phyloP scores from a whole-genome alignment of 1,140 invertebrate species.

The Periplaneta americana region DNA sequence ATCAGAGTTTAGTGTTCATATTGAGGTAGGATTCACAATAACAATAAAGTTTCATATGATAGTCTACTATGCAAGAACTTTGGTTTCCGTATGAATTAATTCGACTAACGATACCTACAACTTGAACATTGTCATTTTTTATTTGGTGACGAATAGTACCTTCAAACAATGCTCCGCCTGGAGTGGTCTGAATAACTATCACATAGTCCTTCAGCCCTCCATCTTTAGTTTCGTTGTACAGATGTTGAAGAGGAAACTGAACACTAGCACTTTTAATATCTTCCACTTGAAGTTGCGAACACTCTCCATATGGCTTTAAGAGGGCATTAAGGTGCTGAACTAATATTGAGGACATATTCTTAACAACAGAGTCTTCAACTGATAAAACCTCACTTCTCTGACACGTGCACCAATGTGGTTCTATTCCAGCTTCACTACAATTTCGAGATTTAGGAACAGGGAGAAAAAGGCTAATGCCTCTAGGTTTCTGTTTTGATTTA shows the following conservation, averaged over 20 bases:
- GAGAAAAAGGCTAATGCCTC: constrained; percentile 71
- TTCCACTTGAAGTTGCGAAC: constrained; percentile 43
- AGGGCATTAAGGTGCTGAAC: constrained; percentile 57
- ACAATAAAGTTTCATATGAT: constrained; percentile 70
- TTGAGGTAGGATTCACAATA: constrained; percentile 46
- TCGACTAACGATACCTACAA: constrained; percentile 64
- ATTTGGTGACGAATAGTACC: constrained; percentile 49
- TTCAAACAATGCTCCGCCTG: constrained; percentile 72
- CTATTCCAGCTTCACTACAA: constrained; percentile 67
- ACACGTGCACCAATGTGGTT: constrained; percentile 81
- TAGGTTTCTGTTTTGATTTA: constrained; percentile 28
- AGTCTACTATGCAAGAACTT: constrained; percentile 69
- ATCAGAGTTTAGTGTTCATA: background rate
- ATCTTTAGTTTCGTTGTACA: constrained; percentile 1
- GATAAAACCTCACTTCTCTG: constrained; percentile 41
- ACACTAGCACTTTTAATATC: constrained; percentile 49
- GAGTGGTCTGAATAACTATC: constrained; percentile 56
- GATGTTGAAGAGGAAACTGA: constrained; percentile 27
- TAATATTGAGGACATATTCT: constrained; percentile 36
- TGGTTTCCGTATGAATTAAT: constrained; percentile 78
- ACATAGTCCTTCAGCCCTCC: constrained; percentile 50
- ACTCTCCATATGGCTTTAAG: constrained; percentile 43
- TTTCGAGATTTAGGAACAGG: constrained; percentile 64
- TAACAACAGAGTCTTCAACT: background rate
- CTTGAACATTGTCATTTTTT: constrained; percentile 27